A percentile compares a stretch with the other conserved stretches of the same genome.
These are phyloP conservation scores for Girardinus metallicus DNA, from an alignment of 2,797 vertebrate species.

Conservation along the genomic window DNA sequence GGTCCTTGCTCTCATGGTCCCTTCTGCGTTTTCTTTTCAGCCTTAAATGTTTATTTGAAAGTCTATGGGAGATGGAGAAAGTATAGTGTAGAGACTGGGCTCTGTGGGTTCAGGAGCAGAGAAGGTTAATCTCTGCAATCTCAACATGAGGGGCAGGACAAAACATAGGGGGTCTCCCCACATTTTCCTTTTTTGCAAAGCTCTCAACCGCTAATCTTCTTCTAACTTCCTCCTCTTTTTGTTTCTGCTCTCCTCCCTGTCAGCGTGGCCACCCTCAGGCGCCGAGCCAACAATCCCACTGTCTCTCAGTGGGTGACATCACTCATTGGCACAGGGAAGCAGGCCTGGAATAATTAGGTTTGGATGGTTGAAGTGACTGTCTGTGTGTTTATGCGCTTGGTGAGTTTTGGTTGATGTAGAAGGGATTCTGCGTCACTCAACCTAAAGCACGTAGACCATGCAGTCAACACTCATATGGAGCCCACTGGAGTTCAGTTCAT, in stretches of 20 bases:
- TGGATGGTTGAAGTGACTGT: conserved; percentile 70
- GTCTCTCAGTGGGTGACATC: conserved; percentile 81
- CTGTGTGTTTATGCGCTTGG: conserved; percentile 42
- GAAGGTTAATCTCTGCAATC: conserved; percentile 62
- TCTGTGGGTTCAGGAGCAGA: conserved; percentile 51
- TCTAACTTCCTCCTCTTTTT: conserved; percentile 25
- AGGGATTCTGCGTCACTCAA: conserved; percentile 66
- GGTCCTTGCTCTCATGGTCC: conserved; percentile 58
- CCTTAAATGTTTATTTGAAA: conserved; percentile 62
- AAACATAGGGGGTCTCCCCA: conserved; percentile 41
- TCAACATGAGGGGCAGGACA: conserved; percentile 53
- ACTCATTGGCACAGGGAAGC: conserved; percentile 75
- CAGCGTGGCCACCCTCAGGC: conserved; percentile 59
- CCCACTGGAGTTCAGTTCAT: not conserved
- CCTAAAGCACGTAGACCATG: conserved; percentile 62
- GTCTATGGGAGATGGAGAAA: conserved; percentile 46
- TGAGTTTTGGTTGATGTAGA: conserved; percentile 60
- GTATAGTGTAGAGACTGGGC: conserved; percentile 38
- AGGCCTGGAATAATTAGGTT: conserved; percentile 79
- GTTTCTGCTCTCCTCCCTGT: conserved; percentile 36
- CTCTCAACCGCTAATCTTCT: conserved; percentile 56
- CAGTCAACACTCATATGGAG: conserved; percentile 10
- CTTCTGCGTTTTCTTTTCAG: conserved; percentile 69
- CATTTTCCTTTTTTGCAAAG: conserved; percentile 53
- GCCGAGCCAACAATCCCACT: conserved; percentile 69